Percentiles rank a stretch among this genome's conserved stretches.
Conservation (phyloP, 1,140 invertebrate genomes). For the Camponotus vicinus region DNA sequence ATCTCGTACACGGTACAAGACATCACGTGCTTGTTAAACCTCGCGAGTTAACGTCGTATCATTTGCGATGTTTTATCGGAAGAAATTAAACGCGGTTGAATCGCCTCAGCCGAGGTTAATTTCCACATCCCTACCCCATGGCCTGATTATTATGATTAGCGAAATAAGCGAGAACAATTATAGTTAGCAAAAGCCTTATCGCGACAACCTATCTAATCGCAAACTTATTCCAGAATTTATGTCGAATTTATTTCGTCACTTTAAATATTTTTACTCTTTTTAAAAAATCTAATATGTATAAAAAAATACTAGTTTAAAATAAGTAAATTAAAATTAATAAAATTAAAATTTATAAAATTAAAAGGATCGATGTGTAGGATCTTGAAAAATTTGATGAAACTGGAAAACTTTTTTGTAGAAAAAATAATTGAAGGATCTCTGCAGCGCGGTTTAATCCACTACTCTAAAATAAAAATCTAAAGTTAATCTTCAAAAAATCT, state of each 20-base stretch:
- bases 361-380: neutral
- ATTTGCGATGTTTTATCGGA: slow-evolving; percentile 35
- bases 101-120: slow-evolving; percentile 25
- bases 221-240: slow-evolving; percentile 14
- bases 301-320: neutral
- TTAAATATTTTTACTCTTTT: neutral
- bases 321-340: too few relatives aligned
- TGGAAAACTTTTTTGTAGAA: neutral
- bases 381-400: neutral
- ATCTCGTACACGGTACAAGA: slow-evolving; percentile 48
- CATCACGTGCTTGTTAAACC: slow-evolving; percentile 48
- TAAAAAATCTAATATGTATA: neutral
- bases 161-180: neutral
- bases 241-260: neutral
- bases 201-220: neutral
- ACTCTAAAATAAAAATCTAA: neutral
- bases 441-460: neutral
- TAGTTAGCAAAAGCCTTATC: neutral
- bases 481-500: slow-evolving; percentile 11
- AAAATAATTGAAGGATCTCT: slow-evolving; percentile 13
- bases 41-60: slow-evolving; percentile 49
- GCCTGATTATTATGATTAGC: neutral
- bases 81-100: slow-evolving; percentile 39
- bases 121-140: neutral
- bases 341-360: neutral